Percentiles rank a stretch among this genome's conserved stretches.
phyloP scores from a whole-genome alignment of 2,888 invertebrate genomes.

The Lasioglossum morio region DNA sequence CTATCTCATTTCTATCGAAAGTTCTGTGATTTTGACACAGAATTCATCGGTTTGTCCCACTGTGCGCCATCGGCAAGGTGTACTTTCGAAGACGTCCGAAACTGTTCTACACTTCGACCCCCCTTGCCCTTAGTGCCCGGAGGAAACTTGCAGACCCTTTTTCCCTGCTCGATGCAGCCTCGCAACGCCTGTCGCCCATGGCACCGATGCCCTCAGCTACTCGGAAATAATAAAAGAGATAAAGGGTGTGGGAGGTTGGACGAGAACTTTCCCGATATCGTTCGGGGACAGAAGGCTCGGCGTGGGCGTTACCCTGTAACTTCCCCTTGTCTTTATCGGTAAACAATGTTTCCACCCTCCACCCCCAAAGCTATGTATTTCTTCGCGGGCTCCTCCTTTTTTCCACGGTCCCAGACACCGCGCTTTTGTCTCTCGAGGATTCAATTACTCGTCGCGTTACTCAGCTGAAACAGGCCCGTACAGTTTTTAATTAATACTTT shows the following conservation, averaged over 20 bases:
- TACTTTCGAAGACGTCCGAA: conserved; percentile 32
- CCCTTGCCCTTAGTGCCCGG: conserved; percentile 57
- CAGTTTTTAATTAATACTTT: conserved; percentile 57
- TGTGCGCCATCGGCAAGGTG: conserved; percentile 1
- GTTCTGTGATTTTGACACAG: no score
- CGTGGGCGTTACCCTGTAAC: conserved; percentile 49
- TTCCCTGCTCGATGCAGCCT: conserved; percentile 24
- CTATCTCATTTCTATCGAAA: no score
- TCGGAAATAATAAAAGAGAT: conserved; percentile 72
- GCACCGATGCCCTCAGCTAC: conserved; percentile 58
- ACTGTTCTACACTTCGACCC: conserved; percentile 54
- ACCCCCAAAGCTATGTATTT: neutral
- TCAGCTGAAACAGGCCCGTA: conserved; percentile 28
- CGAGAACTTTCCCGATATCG: conserved; percentile 68
- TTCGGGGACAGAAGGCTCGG: conserved; percentile 29
- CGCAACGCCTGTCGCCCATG: conserved; percentile 50
- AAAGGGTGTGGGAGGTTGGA: conserved; percentile 33
- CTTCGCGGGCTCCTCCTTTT: conserved; percentile 14
- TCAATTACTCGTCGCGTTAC: conserved; percentile 61
- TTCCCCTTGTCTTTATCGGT: conserved; percentile 63
- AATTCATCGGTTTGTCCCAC: no score
- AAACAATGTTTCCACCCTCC: conserved; percentile 44
- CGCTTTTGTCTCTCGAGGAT: conserved; percentile 51
- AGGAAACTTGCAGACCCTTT: conserved; percentile 49
- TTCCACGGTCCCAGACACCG: neutral